Conservation (phyloP, 2,797 vertebrate species). For the Eulemur coronatus region DNA sequence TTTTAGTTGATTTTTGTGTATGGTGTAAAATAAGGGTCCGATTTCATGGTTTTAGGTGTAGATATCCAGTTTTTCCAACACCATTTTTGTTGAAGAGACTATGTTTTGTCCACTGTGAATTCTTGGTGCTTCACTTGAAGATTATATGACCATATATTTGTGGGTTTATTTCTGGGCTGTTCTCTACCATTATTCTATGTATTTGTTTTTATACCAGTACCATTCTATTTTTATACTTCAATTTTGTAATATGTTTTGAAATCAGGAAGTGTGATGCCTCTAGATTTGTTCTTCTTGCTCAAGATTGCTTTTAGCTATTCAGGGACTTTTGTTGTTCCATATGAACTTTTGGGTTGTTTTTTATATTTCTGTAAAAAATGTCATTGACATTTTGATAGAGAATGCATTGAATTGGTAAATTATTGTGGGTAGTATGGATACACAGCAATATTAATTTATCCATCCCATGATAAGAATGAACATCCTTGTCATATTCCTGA, state of each 20-base stretch:
- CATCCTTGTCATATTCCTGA: too few relatives aligned
- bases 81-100: neutral
- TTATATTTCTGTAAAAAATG: neutral
- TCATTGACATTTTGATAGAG: neutral
- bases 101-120: neutral
- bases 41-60: neutral
- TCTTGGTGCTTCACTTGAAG: neutral
- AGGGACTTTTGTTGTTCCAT: neutral
- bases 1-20: neutral
- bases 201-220: neutral
- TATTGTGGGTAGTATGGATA: neutral
- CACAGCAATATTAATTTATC: neutral
- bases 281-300: neutral
- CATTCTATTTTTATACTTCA: neutral
- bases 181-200: neutral
- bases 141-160: neutral
- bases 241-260: neutral
- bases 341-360: neutral
- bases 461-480: neutral
- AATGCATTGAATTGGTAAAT: neutral
- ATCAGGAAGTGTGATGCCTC: neutral
- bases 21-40: neutral
- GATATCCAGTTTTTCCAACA: neutral
- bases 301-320: neutral
- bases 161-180: neutral